phyloP scores from a whole-genome alignment of 2,113 vertebrate species.

The Crotophaga sulcirostris region DNA sequence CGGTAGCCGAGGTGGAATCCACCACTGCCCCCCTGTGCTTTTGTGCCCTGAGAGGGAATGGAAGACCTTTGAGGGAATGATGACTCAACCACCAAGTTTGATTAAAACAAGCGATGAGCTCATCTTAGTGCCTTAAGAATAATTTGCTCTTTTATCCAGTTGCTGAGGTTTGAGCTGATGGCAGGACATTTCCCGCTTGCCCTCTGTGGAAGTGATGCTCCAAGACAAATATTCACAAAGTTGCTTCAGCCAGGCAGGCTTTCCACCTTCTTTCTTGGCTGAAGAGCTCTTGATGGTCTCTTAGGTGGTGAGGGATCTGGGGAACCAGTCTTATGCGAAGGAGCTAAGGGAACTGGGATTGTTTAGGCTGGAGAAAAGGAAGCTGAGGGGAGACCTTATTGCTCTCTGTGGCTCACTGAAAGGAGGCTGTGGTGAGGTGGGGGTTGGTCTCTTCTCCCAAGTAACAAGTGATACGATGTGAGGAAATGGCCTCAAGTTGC shows the following conservation, averaged over 20 bases:
- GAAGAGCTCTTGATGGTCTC: neutral
- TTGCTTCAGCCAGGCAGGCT: neutral
- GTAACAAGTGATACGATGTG: too few species aligned
- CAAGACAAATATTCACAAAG: fast-evolving
- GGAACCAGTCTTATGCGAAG: too few species aligned
- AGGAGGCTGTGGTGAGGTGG: too few species aligned
- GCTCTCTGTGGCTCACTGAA: too few species aligned
- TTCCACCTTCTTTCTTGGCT: neutral
- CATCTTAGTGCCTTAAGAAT: neutral
- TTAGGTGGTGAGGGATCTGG: too few species aligned
- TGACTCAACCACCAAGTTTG: neutral
- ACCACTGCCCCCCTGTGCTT: neutral
- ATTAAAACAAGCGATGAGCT: neutral
- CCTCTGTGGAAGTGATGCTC: fast-evolving
- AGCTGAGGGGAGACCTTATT: too few species aligned
- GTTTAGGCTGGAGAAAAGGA: too few species aligned
- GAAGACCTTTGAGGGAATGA: neutral
- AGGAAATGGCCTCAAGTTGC: too few species aligned
- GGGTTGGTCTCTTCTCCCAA: too few species aligned
- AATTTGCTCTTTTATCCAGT: neutral
- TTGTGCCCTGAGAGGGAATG: neutral
- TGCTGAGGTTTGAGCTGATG: neutral
- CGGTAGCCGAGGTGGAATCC: neutral
- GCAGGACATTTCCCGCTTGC: neutral
- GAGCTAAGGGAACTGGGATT: too few species aligned